Percentiles rank a stretch among this genome's conserved stretches.
Evolutionary conservation across 1,140 invertebrate genomes (phyloP).

Genomic region (Bombus soroeensis): DNA sequence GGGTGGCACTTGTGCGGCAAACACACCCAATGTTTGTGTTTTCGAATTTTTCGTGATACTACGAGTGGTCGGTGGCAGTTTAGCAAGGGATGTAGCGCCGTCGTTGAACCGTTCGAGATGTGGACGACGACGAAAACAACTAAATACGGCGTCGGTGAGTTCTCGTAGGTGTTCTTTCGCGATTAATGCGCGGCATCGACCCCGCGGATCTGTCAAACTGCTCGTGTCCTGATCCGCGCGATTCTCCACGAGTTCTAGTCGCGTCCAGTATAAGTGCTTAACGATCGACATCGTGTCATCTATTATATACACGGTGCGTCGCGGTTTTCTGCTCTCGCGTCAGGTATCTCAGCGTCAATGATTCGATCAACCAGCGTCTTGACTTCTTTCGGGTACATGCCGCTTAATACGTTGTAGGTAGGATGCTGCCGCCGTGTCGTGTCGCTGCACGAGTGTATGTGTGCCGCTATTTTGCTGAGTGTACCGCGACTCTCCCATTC

Average conservation of each 20-base stretch:
- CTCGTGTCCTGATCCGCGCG: neutral
- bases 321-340: neutral
- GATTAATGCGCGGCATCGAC: conserved; percentile 37
- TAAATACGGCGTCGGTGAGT: conserved; percentile 87
- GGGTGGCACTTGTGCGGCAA: conserved; percentile 71
- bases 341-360: conserved; percentile 24
- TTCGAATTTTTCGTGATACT: conserved; percentile 73
- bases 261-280: neutral
- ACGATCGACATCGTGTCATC: neutral
- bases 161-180: conserved; percentile 30
- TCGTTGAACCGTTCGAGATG: conserved; percentile 77
- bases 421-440: conserved; percentile 8
- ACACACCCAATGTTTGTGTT: conserved; percentile 82
- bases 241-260: neutral
- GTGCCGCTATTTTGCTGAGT: conserved; percentile 15
- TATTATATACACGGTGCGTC: neutral
- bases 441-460: neutral
- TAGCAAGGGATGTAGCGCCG: conserved; percentile 63
- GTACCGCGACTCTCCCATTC: conserved; percentile 71
- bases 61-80: conserved; percentile 46
- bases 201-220: conserved; percentile 56
- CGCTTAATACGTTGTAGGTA: conserved; percentile 10
- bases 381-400: neutral
- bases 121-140: conserved; percentile 86
- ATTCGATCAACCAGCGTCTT: conserved; percentile 17